Percentiles rank a stretch among this genome's conserved stretches.
These are phyloP conservation scores for Oceanodroma leucorhoa DNA, from an alignment of 2,797 vertebrate species.

Conservation along the genomic window DNA sequence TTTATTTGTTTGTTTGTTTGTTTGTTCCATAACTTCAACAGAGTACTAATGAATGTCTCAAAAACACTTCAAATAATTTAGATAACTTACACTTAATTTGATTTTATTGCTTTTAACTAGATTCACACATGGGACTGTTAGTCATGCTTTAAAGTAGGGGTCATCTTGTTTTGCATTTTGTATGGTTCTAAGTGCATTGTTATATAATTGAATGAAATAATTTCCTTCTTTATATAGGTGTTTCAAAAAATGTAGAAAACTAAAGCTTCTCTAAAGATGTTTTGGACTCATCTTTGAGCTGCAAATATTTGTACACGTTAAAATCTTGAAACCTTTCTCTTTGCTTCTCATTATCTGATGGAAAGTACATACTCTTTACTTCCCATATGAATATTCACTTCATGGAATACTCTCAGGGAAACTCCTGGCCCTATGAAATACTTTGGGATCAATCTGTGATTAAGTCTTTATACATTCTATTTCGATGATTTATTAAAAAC, in stretches of 20 bases:
- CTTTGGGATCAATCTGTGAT: not conserved
- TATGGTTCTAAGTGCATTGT: not conserved
- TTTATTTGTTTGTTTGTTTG: not conserved
- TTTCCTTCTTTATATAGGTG: not conserved
- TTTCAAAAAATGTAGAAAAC: not conserved
- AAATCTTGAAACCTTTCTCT: not conserved
- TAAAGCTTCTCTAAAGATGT: not conserved
- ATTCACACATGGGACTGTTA: not conserved
- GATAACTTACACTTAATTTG: not conserved
- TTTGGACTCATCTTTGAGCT: not conserved
- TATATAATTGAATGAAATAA: not conserved
- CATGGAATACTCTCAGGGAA: not conserved
- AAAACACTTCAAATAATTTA: not conserved
- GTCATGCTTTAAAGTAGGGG: not conserved
- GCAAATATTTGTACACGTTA: not conserved
- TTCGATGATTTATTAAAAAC: not conserved
- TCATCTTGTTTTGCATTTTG: not conserved
- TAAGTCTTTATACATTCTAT: not conserved
- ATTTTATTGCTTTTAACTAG: not conserved
- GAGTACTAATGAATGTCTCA: not conserved
- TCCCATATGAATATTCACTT: not conserved
- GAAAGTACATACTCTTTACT: not conserved
- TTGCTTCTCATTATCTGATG: not conserved
- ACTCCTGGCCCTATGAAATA: not conserved
- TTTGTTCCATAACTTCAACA: not conserved